Base-by-base conservation (phyloP, 1,140 invertebrate genomes). In the Trissolcus basalis region DNA sequence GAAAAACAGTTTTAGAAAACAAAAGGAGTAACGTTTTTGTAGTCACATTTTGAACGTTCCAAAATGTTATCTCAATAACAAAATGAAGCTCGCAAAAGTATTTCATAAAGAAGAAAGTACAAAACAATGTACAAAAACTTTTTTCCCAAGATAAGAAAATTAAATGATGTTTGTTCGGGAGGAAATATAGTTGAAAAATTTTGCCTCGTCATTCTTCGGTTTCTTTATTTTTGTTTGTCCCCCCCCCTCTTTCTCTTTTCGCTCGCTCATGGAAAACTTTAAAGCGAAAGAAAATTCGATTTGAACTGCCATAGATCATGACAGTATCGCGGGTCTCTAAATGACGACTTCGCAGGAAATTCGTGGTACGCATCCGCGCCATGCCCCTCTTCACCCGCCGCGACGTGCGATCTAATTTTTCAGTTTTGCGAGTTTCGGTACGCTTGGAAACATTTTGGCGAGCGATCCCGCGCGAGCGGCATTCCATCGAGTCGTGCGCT, bases 281-380 rank as follows among this genome's bases (percentile, higher is more conserved):
- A 80, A 85, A 85, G 84, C 81, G 81, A 85, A 85, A 79, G 80
- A 82, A 84, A 85, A 85, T 84, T 85, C 84, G 84, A 86, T 86
- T 86, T 82, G 58, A 77, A 75, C 79, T 83, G 53, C 79, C 81
- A 85, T 86, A 82, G 81, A 85, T 86, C 85, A 86, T 39, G 36
- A 11, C 67, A 73, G 67, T 67, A 35, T 63, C 50, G 6, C 63
- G 49, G 50, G 43, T 56, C 43, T 65, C 44, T 16, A 48, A 14
- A 16, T 15, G 63, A 68, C 73, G 60, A 61, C 56, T 51, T 58
- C 54, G 65, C 67, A 50, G 68, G 50, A 76, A 76, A 80, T 80
- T 78, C 76, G 71, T 71, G 68, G 63, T 71, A 72, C 59, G 68
- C 68, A 73, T 74, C 53, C 56, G 58, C 58, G n/a, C 9, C 59